Conservation (phyloP, 2,113 vertebrate species). For the Pangasianodon hypophthalmus region DNA sequence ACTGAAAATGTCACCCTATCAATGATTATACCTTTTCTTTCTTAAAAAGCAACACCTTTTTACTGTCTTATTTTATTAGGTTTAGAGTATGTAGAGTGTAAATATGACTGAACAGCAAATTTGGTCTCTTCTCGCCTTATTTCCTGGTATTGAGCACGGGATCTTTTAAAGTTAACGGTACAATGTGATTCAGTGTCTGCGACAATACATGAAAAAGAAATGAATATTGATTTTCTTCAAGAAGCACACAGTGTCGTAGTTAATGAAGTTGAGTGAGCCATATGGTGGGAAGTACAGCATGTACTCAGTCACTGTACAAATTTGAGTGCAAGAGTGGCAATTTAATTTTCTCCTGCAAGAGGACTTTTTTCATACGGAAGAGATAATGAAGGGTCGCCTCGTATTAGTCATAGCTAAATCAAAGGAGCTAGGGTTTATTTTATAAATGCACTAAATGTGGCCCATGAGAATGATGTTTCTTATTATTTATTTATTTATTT, state of each 20-base stretch:
- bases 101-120: background rate
- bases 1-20: background rate
- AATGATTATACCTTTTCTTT: background rate
- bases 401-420: background rate
- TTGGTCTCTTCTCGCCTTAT: too few species aligned
- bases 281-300: slow-evolving; percentile 15
- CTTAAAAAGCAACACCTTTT: background rate
- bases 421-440: background rate
- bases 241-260: slow-evolving; percentile 9
- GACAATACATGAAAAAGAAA: background rate
- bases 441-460: background rate
- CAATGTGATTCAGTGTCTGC: too few species aligned
- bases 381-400: background rate
- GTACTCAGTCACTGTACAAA: background rate
- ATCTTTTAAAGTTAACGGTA: background rate
- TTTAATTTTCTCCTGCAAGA: slow-evolving; percentile 5
- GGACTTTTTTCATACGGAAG: background rate
- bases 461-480: background rate
- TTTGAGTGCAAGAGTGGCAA: slow-evolving; percentile 9
- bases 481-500: background rate
- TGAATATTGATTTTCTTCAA: background rate
- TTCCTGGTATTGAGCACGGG: background rate
- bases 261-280: slow-evolving; percentile 4
- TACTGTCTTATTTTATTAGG: background rate
- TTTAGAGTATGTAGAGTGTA: background rate